Evolutionary conservation across 2,797 vertebrate species (phyloP).

Genomic region (Megalops cyprinoides): DNA sequence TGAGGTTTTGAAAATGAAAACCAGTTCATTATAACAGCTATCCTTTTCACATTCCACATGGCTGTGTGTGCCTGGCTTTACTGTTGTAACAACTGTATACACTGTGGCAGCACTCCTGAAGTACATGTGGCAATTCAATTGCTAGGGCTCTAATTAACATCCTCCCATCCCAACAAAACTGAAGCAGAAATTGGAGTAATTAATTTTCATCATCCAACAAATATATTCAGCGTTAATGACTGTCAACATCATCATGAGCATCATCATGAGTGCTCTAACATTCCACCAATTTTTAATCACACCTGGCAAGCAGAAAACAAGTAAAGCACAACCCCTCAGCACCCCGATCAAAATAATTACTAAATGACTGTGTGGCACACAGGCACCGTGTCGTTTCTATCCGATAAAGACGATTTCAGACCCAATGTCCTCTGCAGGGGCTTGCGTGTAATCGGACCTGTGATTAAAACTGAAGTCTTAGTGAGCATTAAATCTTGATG

Average conservation of each 20-base stretch:
- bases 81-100: not conserved
- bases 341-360: not conserved
- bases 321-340: not conserved
- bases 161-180: not conserved
- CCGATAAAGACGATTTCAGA: not conserved
- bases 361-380: not conserved
- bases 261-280: not conserved
- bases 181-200: not conserved
- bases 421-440: not conserved
- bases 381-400: not conserved
- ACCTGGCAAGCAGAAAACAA: not conserved
- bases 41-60: not conserved
- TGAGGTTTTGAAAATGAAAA: not conserved
- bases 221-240: not conserved
- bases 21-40: not conserved
- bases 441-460: not conserved
- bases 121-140: not conserved
- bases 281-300: too few relatives aligned
- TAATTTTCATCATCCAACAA: not conserved
- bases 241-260: not conserved
- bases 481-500: too few relatives aligned
- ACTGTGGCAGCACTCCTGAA: not conserved
- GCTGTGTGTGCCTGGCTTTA: not conserved
- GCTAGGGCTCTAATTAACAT: too few relatives aligned
- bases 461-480: not conserved